Evolutionary conservation across 2,797 vertebrate species (phyloP), one percentile per base, ranked within the genome.

Genomic region (Borostomias antarcticus): DNA sequence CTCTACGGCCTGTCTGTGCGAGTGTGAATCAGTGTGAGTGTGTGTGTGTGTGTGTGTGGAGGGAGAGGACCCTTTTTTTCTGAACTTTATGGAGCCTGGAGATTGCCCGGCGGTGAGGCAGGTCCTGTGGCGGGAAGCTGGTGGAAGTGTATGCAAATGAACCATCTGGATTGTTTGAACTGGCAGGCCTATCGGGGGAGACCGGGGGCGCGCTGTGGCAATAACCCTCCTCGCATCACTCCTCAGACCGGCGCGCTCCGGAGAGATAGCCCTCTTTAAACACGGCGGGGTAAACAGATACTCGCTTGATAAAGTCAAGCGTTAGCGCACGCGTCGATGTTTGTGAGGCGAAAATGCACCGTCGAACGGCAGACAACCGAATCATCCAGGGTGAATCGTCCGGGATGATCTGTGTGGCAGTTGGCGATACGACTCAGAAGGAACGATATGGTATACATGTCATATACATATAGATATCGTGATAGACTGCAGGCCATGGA

Each of bases 41-140:
- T 3, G 8, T 8, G 21, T 10, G 48, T 25, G 23, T 19, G 48
- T 10, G 48, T 19, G n/a, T 25, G 9, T 51, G 48, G 48, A 8
- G 50, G 54, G 52, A 75, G 65, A 68, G 61, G 56, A 28, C 68
- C 40, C 70, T 62, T 78, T 86, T 88, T 79, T 82, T 76, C 64
- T 45, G 51, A 72, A 68, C 76, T 89, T 88, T 86, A 86, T 83
- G 74, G 58, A 77, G 73, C 70, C 74, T 76, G 76, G 64, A 85
- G 72, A 82, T 74, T 59, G 72, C 72, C 81, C 76, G 73, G 66
- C 56, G 40, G 71, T 40, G 25, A 50, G 60, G 69, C 63, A 58
- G 67, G 58, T 75, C 62, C 77, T 72, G 52, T 70, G 56, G 70
- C 75, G 70, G 65, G 66, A 68, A 62, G 53, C 60, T 60, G 64